phyloP scores from a whole-genome alignment of 2,113 vertebrate species.

The Coreoperca whiteheadi region DNA sequence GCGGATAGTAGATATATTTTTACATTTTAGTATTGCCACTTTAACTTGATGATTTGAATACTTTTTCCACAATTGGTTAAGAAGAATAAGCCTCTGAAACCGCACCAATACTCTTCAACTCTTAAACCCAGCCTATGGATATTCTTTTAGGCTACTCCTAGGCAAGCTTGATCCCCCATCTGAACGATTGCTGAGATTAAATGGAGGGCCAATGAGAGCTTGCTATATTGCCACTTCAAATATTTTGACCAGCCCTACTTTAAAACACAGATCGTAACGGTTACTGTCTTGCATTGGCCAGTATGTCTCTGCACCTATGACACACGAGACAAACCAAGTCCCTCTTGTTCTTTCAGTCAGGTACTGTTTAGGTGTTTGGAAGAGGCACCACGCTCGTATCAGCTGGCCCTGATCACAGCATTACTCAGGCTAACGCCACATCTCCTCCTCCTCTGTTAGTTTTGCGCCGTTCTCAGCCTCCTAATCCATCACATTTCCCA shows the following conservation, averaged over 20 bases:
- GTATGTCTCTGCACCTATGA: not conserved
- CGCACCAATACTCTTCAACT: not conserved
- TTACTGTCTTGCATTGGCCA: not conserved
- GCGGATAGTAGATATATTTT: too few species aligned
- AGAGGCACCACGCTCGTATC: not conserved
- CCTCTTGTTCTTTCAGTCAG: not conserved
- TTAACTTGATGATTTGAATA: not conserved
- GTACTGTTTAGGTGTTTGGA: conserved; percentile 1
- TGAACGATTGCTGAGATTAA: not conserved
- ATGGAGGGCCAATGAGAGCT: not conserved
- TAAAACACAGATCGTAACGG: not conserved
- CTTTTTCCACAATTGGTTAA: not conserved
- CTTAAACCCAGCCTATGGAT: not conserved
- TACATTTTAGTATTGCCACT: not conserved
- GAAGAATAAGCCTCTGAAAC: not conserved
- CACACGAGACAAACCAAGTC: not conserved
- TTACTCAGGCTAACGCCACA: conserved; percentile 58
- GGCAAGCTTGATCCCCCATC: not conserved
- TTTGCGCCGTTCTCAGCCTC: conserved; percentile 42
- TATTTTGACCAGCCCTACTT: not conserved
- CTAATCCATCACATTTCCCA: conserved; percentile 67
- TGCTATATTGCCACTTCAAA: not conserved
- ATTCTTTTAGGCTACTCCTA: not conserved
- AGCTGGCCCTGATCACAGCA: conserved; percentile 14
- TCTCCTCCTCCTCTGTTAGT: conserved; percentile 41